These are phyloP conservation scores for Acanthosepion lycidas DNA, from an alignment of 2,888 invertebrate genomes.

Conservation along the genomic window DNA sequence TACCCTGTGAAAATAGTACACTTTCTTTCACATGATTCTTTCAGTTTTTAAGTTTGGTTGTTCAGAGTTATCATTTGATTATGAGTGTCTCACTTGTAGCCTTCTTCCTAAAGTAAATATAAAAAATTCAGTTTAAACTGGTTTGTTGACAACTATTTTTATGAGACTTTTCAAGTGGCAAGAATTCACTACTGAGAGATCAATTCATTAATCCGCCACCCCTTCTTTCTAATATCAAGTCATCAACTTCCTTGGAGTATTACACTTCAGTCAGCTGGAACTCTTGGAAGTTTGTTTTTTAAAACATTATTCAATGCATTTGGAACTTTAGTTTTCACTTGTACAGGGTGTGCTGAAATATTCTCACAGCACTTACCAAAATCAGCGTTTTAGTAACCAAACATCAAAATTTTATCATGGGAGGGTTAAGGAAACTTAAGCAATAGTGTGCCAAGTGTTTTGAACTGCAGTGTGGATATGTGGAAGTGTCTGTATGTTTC, in stretches of 20 bases:
- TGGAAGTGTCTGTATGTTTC: too few species aligned
- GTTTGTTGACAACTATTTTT: neutral
- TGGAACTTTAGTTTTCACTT: neutral
- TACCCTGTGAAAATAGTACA: too few species aligned
- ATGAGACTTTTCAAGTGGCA: neutral
- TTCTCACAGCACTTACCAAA: too few species aligned
- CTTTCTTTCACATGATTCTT: too few species aligned
- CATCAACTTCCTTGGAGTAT: neutral
- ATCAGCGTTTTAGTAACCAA: too few species aligned
- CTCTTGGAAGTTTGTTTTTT: neutral
- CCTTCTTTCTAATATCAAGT: neutral
- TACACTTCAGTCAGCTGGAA: neutral
- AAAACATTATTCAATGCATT: neutral
- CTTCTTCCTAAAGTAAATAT: neutral
- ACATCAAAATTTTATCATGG: too few species aligned
- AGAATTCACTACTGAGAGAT: neutral
- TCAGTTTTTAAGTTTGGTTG: too few species aligned
- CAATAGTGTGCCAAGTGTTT: too few species aligned
- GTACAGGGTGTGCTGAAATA: neutral
- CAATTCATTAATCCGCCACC: neutral
- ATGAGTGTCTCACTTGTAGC: too few species aligned
- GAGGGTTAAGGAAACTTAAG: too few species aligned
- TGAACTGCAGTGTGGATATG: too few species aligned
- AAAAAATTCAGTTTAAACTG: neutral
- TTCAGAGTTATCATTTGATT: too few species aligned